Conservation (phyloP, 2,797 vertebrate species). For the Acridotheres tristis region DNA sequence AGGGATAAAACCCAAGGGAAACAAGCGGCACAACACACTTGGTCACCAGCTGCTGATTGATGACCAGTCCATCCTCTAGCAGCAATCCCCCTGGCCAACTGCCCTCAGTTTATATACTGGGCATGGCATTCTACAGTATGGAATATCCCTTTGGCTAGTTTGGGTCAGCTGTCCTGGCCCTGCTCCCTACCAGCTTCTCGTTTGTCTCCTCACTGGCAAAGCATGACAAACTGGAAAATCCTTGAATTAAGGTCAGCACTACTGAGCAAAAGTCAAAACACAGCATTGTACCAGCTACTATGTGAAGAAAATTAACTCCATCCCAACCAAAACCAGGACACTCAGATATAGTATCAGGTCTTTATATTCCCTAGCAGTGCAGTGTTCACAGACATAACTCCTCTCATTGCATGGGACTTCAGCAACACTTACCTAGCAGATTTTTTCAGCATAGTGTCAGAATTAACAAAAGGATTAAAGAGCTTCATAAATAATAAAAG, state of each 20-base stretch:
- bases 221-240: neutral
- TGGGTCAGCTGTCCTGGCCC: neutral
- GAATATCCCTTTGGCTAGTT: neutral
- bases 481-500: neutral
- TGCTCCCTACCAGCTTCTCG: neutral
- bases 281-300: neutral
- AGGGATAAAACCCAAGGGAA: neutral
- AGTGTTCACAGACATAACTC: neutral
- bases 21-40: neutral
- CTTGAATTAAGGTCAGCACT: neutral
- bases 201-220: neutral
- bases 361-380: neutral
- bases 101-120: neutral
- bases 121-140: neutral
- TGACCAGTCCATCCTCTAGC: neutral
- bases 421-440: neutral
- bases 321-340: neutral
- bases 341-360: neutral
- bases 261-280: neutral
- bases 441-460: neutral
- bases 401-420: neutral
- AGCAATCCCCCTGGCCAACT: neutral
- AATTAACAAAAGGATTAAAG: neutral
- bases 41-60: neutral
- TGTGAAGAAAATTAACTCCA: neutral